Evolutionary conservation across 2,113 vertebrate species (phyloP), one percentile per base, ranked within the genome.

Genomic region (Tympanuchus pallidicinctus): DNA sequence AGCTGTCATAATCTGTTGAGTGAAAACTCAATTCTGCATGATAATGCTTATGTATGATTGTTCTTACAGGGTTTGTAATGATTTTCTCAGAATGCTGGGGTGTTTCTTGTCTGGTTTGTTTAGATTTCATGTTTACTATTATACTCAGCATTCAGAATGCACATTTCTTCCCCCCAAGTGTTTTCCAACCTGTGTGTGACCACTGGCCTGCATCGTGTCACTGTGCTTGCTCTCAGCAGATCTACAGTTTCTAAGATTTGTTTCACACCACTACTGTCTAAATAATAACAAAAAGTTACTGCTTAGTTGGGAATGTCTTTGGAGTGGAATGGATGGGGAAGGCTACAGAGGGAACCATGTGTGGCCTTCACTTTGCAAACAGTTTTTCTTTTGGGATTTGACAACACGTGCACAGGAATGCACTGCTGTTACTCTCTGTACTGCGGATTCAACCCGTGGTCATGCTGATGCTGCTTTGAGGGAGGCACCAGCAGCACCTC

Each of bases 21-120:
- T 75, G 47, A 63, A 91, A 90, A 78, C 42, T 88, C 32, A 45
- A 7, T 86, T 86, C 92, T 90, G 52, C 50, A 12, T 48, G 52
- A 74, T 60, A 74, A 64, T 84, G 40, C 43, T 80, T 77, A 34
- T 24, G 57, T 43, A 21, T 43, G 3, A 5, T 92, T 86, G 30
- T 69, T 92, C 61, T 93, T 54, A 43, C 11, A n/a, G 67, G 28
- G 74, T 91, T 54, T 74, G 3, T 60, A 42, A 72, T 18, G 15
- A 16, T 3, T 74, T 82, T 81, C 74, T 91, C 61, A 43, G n/a
- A 48, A 61, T 38, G 86, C 36, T 11, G 16, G 7, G 45, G 24
- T 83, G 42, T 54, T 64, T 91, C 66, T 74, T 92, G 57, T 19
- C 52, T 78, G 25, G 20, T 28, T 50, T 84, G 21, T 45, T 83